Evolutionary conservation across 2,113 vertebrate species (phyloP), one percentile per base, ranked within the genome.

Genomic region (Phaethon lepturus): DNA sequence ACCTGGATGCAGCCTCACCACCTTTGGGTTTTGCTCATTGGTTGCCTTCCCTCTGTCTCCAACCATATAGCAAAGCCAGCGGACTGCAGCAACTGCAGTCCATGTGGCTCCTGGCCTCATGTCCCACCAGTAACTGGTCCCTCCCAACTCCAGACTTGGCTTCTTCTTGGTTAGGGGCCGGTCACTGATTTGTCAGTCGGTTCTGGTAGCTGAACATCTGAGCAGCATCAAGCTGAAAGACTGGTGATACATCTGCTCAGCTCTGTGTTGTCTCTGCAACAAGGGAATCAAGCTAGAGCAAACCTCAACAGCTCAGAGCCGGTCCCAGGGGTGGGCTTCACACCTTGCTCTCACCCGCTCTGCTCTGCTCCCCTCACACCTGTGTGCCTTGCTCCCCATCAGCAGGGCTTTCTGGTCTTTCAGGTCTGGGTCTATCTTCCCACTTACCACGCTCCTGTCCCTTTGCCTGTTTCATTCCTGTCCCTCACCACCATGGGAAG

Each of bases 351-450:
- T 83, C 67, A 68, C n/a, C 49, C 64, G 19, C 40, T n/a, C 26
- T 76, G 15, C 45, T 55, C 26, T 76, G 29, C 33, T 58, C 47
- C 17, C 24, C 40, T 78, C 64, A 59, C 3, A 1, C 4, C 10
- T 35, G 31, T 6, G 3, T 47, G 31, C 44, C 62, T 80, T 40
- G 8, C 9, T 49, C 18, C 18, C 0, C 1, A 2, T 17, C 31
- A 40, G 35, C 35, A 72, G 31, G 22, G 6, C n/a, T 50, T 76
- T 26, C 52, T 42, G 19, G 1, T 38, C 26, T 42, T 71, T 58
- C 55, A 67, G 29, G 8, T 73, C 45, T 40, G n/a, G 11, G 7
- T 49, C 6, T 76, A 23, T 79, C 28, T 79, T 86, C 23, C 18
- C 33, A 19, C 26, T 53, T 67, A 18, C 5, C 15, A 45, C 13